These are phyloP conservation scores for Yponomeuta sedellus DNA, from an alignment of 2,888 invertebrate genomes.

Conservation along the genomic window DNA sequence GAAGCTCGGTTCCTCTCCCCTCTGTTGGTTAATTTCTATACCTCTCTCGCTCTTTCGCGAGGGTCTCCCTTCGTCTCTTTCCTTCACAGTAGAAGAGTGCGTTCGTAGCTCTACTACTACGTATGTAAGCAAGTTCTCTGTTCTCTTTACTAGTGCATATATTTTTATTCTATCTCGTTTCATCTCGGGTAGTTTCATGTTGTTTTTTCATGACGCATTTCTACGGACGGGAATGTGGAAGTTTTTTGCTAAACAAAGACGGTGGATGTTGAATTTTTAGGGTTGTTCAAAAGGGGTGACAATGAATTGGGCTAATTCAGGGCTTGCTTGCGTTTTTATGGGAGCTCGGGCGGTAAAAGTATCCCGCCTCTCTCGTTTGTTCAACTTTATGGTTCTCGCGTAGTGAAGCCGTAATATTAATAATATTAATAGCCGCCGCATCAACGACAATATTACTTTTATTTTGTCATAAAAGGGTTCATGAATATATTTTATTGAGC, in stretches of 20 bases:
- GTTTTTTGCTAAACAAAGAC: constrained; percentile 76
- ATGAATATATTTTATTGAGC: constrained; percentile 47
- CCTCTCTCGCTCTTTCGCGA: constrained; percentile 56
- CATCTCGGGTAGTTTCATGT: constrained; percentile 73
- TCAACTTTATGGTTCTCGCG: constrained; percentile 67
- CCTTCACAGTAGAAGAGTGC: constrained; percentile 55
- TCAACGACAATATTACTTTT: constrained; percentile 49
- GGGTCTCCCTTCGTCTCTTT: constrained; percentile 61
- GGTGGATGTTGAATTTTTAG: constrained; percentile 72
- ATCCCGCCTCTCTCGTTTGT: constrained; percentile 76
- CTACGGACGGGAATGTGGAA: constrained; percentile 75
- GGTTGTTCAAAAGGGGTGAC: constrained; percentile 75
- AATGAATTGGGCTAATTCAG: constrained; percentile 76
- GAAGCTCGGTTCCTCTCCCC: constrained; percentile 73
- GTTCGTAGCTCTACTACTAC: constrained; percentile 64
- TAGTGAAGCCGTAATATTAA: constrained; percentile 62
- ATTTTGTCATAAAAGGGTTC: constrained; percentile 45
- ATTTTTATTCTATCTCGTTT: constrained; percentile 76
- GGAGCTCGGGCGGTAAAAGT: constrained; percentile 71
- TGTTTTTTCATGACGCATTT: constrained; percentile 76
- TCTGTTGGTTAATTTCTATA: constrained; percentile 70
- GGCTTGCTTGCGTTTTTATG: constrained; percentile 74
- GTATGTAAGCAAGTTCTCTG: constrained; percentile 61
- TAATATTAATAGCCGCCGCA: constrained; percentile 68
- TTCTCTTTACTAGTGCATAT: constrained; percentile 73